A percentile compares a stretch with the other conserved stretches of the same genome.
These are phyloP conservation scores for Phylloscopus whistleri DNA, from an alignment of 2,113 vertebrate species.

Conservation along the genomic window DNA sequence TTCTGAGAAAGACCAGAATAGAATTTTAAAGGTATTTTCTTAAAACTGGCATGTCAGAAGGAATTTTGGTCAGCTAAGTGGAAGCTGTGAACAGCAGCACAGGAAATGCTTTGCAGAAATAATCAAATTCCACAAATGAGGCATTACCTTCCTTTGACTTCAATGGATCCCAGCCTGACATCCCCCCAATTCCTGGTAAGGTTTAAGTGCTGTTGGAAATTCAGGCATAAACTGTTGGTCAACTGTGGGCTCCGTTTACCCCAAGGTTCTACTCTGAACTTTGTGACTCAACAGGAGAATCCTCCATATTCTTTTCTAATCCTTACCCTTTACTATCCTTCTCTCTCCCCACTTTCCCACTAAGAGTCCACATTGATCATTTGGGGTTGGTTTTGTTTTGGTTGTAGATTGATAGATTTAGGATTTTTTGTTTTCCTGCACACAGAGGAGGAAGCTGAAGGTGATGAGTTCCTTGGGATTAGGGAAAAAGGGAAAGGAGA, in stretches of 20 bases:
- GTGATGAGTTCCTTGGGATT: background rate
- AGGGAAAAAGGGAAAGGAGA: background rate
- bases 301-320: background rate
- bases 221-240: background rate
- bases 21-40: background rate
- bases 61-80: background rate
- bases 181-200: fast-evolving
- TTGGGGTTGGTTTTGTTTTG: background rate
- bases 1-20: background rate
- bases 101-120: background rate
- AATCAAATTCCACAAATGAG: background rate
- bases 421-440: background rate
- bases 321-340: background rate
- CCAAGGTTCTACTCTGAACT: background rate
- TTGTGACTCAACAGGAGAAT: background rate
- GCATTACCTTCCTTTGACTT: background rate
- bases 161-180: background rate
- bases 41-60: background rate
- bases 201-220: background rate
- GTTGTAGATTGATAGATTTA: background rate
- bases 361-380: background rate
- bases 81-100: background rate
- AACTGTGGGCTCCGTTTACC: background rate
- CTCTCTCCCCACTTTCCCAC: background rate
- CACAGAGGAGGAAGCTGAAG: background rate